phyloP scores from a whole-genome alignment of 2,888 invertebrate genomes.

The Trachelus stipa region DNA sequence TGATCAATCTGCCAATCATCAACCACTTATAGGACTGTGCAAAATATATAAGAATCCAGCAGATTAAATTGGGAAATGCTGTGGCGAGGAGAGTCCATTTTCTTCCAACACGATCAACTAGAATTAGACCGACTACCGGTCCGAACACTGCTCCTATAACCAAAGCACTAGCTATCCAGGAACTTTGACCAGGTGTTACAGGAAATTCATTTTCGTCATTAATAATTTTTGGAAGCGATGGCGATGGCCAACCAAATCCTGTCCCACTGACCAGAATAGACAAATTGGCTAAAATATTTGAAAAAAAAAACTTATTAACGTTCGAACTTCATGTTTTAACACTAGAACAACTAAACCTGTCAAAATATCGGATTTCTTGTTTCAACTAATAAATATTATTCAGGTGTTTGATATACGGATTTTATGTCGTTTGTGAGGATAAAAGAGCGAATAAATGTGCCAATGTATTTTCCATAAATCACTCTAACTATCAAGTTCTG shows the following conservation, averaged over 20 bases:
- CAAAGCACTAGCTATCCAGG: conserved; percentile 27
- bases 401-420: too few relatives aligned
- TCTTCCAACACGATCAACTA: conserved; percentile 35
- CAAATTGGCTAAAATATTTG: conserved; percentile 22
- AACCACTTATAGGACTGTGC: conserved; percentile 24
- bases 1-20: conserved; percentile 29
- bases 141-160: conserved; percentile 35
- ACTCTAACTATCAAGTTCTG: too few relatives aligned
- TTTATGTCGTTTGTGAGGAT: too few relatives aligned
- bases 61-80: conserved; percentile 21
- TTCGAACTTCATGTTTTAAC: too few relatives aligned
- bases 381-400: too few relatives aligned
- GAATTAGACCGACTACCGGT: conserved; percentile 22
- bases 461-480: too few relatives aligned
- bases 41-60: conserved; percentile 31
- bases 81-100: conserved; percentile 33
- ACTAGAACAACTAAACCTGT: too few relatives aligned
- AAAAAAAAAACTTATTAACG: too few relatives aligned
- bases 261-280: conserved; percentile 20
- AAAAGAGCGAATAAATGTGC: too few relatives aligned
- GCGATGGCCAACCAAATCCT: conserved; percentile 25
- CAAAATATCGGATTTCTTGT: too few relatives aligned
- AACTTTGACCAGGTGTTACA: conserved; percentile 19
- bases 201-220: conserved; percentile 6
- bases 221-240: conserved; percentile 15